Percentiles rank a stretch among this genome's conserved stretches.
Evolutionary conservation across 2,113 vertebrate species (phyloP).

Genomic region (Heterotis niloticus): DNA sequence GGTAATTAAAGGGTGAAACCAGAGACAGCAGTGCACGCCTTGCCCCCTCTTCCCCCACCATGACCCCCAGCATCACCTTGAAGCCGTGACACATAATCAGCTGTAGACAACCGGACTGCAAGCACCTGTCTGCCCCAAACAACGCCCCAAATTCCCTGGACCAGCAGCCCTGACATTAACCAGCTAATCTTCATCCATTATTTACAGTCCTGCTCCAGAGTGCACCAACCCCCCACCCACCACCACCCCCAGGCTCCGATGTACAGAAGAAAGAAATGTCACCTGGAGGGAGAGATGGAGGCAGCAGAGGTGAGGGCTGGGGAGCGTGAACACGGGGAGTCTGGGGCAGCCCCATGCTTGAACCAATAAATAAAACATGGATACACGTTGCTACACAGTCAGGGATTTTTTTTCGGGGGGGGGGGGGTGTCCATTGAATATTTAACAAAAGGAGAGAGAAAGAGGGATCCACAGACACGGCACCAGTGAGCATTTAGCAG

Average conservation of each 20-base stretch:
- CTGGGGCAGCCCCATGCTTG: neutral
- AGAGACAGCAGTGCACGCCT: neutral
- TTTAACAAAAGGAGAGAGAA: neutral
- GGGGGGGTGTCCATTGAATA: neutral
- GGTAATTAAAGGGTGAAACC: conserved; percentile 20
- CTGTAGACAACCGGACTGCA: neutral
- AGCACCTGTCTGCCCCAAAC: conserved; percentile 4
- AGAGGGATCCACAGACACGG: neutral
- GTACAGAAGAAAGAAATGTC: conserved; percentile 33
- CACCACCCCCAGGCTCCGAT: conserved; percentile 19
- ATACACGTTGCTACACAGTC: neutral
- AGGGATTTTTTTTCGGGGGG: no score
- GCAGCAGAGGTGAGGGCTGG: conserved; percentile 22
- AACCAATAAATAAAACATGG: neutral
- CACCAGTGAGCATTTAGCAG: no score
- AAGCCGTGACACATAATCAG: conserved; percentile 20
- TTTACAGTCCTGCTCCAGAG: conserved; percentile 7
- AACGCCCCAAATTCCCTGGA: no score
- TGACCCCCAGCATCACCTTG: conserved; percentile 7
- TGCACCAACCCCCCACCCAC: neutral
- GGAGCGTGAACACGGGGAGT: neutral
- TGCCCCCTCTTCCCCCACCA: neutral
- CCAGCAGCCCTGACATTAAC: neutral
- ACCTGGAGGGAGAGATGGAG: neutral
- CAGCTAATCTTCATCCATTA: conserved; percentile 18